Base-by-base conservation (phyloP, 2,888 invertebrate species). In the Thymelicus sylvestris region DNA sequence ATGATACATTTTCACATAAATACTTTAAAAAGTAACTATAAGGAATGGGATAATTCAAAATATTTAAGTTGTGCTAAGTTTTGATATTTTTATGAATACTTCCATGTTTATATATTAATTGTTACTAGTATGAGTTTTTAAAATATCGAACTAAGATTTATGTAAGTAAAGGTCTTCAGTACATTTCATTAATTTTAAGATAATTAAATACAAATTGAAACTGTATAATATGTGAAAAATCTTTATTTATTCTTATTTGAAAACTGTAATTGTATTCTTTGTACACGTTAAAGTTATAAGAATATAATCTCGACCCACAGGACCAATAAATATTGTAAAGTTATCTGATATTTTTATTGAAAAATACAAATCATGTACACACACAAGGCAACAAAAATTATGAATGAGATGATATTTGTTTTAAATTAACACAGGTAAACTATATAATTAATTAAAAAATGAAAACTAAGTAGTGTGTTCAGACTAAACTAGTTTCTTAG, bases 401-500 rank as follows among this genome's bases (percentile, higher is more conserved):
- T 66, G 38, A 59, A 60, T 60, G 24, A 12, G 39, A 48, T 63
- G 44, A 57, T 63, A 38, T 59, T 61, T 65, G 44, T 52, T 71
- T 70, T 70, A 73, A 73, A 71, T 74, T 72, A 72, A 63, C 67
- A 73, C 13, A 41, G 47, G 61, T 67, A 66, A 63, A 59, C 55
- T 72, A 70, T 73, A 68, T 55, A 61, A 55, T 62, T 70, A 70
- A 70, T 62, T 70, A 70, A 70, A 44, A 67, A 71, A 47, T 47
- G 41, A 24, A n/a, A 70, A 71, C 31, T 44, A 69, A 67, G 55
- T 72, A 63, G n/a, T n/a, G 39, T 47, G 57, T 52, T 67, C 65
- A 71, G 73, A 85, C 95, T 96, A 97, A 63, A 99, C 99, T 86
- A 99, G 95, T 95, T 99, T 99, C 94, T 99, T 99, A 41, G 99